phyloP scores from a whole-genome alignment of 2,797 vertebrate species.

The Neosilurus mollespiculum region DNA sequence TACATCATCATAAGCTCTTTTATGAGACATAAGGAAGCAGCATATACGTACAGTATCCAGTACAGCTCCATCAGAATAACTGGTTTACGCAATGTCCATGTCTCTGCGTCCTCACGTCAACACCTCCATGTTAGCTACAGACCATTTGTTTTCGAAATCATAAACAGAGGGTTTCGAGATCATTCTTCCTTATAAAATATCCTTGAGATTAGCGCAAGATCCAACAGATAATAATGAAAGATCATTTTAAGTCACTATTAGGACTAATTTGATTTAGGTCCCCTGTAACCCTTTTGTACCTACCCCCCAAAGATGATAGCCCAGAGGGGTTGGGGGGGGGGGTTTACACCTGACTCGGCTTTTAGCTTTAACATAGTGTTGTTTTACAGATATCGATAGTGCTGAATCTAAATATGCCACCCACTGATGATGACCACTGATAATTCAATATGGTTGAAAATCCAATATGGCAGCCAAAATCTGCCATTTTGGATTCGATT shows the following conservation, averaged over 20 bases:
- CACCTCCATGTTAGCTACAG: neutral
- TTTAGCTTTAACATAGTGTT: no score
- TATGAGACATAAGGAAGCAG: conserved; percentile 11
- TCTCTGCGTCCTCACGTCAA: neutral
- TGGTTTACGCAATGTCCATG: neutral
- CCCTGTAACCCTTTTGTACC: no score
- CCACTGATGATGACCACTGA: no score
- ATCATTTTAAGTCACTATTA: neutral
- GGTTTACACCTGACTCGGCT: no score
- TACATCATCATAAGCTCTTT: neutral
- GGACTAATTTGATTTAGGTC: conserved; percentile 1
- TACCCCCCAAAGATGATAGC: no score
- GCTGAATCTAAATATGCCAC: no score
- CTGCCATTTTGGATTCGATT: no score
- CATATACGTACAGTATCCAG: neutral
- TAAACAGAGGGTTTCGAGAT: neutral
- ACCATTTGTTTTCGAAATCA: neutral
- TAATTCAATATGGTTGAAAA: no score
- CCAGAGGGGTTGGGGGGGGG: no score
- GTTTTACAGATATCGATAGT: no score
- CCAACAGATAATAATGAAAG: neutral
- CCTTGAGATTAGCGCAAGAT: neutral
- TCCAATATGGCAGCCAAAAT: no score
- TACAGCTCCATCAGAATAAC: conserved; percentile 10
- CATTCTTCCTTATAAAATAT: neutral